These are phyloP conservation scores for Platynereis dumerilii DNA, from an alignment of 2,888 invertebrate species.

Conservation along the genomic window DNA sequence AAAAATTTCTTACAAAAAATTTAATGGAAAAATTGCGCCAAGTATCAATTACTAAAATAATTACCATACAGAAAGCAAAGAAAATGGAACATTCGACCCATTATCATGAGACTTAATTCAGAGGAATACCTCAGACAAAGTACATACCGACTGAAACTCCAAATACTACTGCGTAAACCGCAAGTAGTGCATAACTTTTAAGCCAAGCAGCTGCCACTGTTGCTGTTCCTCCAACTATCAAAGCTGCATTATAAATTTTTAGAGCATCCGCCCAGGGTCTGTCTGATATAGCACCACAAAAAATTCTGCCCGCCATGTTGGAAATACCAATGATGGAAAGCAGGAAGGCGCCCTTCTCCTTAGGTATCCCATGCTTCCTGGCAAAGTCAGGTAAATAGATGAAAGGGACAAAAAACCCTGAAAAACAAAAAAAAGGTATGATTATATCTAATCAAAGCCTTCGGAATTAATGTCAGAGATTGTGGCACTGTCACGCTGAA, in stretches of 20 bases:
- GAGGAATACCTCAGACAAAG: too few relatives aligned
- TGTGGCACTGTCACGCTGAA: too few relatives aligned
- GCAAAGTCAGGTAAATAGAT: slow-evolving; percentile 80
- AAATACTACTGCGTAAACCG: slow-evolving; percentile 82
- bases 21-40: too few relatives aligned
- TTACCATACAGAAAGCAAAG: too few relatives aligned
- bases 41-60: too few relatives aligned
- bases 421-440: slow-evolving; percentile 23
- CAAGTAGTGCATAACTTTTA: slow-evolving; percentile 71
- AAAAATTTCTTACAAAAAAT: too few relatives aligned
- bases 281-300: slow-evolving; percentile 67
- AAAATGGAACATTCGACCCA: too few relatives aligned
- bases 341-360: slow-evolving; percentile 71
- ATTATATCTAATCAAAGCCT: too few relatives aligned
- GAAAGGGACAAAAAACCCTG: slow-evolving; percentile 87
- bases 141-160: slow-evolving; percentile 89
- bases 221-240: slow-evolving; percentile 87
- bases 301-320: slow-evolving; percentile 90
- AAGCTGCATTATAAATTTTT: slow-evolving; percentile 84
- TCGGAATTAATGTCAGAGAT: too few relatives aligned
- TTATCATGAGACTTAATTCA: slow-evolving; percentile 5
- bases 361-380: slow-evolving; percentile 40
- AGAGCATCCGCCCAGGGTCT: slow-evolving; percentile 33
- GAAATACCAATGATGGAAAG: slow-evolving; percentile 88
- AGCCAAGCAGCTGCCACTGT: slow-evolving; percentile 79